Evolutionary conservation across 2,113 vertebrate species (phyloP), one percentile per base, ranked within the genome.

Genomic region (Stercorarius parasiticus): DNA sequence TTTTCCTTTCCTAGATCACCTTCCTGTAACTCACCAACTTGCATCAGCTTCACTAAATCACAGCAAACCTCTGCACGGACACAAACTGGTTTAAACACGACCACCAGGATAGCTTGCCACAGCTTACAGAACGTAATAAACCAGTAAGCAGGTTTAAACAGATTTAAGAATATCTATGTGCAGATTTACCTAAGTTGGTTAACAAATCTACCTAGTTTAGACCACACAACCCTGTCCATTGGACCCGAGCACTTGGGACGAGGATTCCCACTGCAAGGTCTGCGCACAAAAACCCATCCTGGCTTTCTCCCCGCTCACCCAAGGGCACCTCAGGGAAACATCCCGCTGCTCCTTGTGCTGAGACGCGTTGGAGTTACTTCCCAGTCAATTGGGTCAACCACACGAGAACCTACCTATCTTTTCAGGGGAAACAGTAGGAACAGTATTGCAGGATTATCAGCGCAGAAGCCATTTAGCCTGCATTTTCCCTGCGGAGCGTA

Each of bases 211-310:
- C 50, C n/a, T 27, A 45, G 50, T 86, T 82, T 25, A 65, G 55
- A 61, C 71, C 50, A 47, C 1, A 2, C 52, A 69, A 50, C 27
- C 52, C 15, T 4, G 7, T 59, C 56, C 78, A 13, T 34, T 3
- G 0, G 14, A n/a, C 20, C n/a, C 1, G 0, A 58, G 52, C 19
- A 2, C 32, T 49, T 11, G 34, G 21, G 38, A 17, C 9, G 50
- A 76, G 56, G 69, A 47, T 65, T 58, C 70, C 34, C 56, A 20
- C 38, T 10, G n/a, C 62, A 13, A n/a, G 20, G 29, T 32, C 29
- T 17, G 17, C 1, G 2, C 38, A 42, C 10, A 38, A 85, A 82
- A 86, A 5, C 29, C 26, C 19, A 0, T 43, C 47, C 42, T 42
- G 3, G 0, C 19, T 47, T 92, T 29, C 29, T 29, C 15, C 64